phyloP scores from a whole-genome alignment of 1,140 invertebrate genomes.

The Lordiphosa collinella region DNA sequence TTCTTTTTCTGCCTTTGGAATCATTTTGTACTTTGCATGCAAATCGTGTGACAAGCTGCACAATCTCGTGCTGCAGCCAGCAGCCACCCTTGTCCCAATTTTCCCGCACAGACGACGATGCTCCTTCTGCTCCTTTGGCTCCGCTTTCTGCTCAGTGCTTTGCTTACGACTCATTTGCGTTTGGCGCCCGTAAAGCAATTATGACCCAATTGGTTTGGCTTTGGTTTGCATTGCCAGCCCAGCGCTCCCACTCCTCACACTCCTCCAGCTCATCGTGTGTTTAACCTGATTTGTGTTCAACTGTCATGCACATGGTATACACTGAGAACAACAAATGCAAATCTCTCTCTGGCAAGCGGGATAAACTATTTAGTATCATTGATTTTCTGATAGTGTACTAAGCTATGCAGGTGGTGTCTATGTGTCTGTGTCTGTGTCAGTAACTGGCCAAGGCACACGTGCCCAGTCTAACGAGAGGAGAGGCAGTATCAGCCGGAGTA shows the following conservation, averaged over 20 bases:
- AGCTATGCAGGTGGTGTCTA: neutral
- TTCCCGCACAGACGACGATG: conserved; percentile 9
- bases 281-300: conserved; percentile 67
- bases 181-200: conserved; percentile 72
- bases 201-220: conserved; percentile 71
- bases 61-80: conserved; percentile 1
- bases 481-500: too few relatives aligned
- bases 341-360: too few relatives aligned
- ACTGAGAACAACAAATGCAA: conserved; percentile 15
- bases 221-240: conserved; percentile 41
- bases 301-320: conserved; percentile 27
- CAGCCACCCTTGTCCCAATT: conserved; percentile 16
- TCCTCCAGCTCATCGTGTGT: conserved; percentile 41
- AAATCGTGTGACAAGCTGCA: neutral
- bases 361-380: neutral
- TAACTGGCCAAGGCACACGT: conserved; percentile 1
- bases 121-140: neutral
- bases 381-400: conserved; percentile 17
- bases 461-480: neutral
- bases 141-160: conserved; percentile 17
- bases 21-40: too few relatives aligned
- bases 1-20: too few relatives aligned
- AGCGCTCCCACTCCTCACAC: neutral
- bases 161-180: conserved; percentile 69
- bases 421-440: neutral